Base-by-base conservation (phyloP, 2,888 invertebrate genomes). In the Ectropis crepuscularia region DNA sequence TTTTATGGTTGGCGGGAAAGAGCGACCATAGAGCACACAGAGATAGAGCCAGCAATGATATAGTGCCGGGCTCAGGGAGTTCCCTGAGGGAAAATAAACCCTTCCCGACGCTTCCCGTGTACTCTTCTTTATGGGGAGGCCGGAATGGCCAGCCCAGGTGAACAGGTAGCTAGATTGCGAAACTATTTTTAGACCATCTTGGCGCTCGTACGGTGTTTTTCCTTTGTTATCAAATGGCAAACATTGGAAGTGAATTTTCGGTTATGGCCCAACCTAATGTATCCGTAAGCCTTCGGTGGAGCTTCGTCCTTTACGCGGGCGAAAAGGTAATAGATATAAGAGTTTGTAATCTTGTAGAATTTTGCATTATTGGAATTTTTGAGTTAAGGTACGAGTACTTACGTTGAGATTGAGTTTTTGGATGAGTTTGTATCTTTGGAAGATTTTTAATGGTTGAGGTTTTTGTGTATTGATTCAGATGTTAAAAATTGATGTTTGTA, bases 81-180 rank as follows among this genome's bases (percentile, higher is more conserved):
- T 91, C 92, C 92, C 92, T 83, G 78, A 88, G 92, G 92, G 81
- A 85, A 92, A 89, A 92, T 92, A 92, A 92, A 92, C 90, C 92
- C 92, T 89, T 88, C 90, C 88, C 83, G 83, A 75, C 82, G 86
- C 91, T 89, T 89, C 89, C 90, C 89, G 87, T 86, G 87, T 89
- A 88, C 91, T 90, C 90, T 92, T 91, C 92, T 92, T 92, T 92
- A 92, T 92, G 91, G 90, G 88, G 83, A 90, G 90, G 88, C 86
- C 88, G 88, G 88, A 89, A 90, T 87, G 89, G 90, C 87, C 88
- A 86, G 88, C 87, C 87, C 91, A 91, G 90, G 90, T 91, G 90
- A 90, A 85, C 90, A 90, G 90, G 90, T 90, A 89, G 86, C 86
- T 87, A 90, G 89, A 90, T 90, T 90, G 89, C 85, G 83, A 89